Base-by-base conservation (phyloP, 1,140 invertebrate genomes). In the Oncopeltus fasciatus region DNA sequence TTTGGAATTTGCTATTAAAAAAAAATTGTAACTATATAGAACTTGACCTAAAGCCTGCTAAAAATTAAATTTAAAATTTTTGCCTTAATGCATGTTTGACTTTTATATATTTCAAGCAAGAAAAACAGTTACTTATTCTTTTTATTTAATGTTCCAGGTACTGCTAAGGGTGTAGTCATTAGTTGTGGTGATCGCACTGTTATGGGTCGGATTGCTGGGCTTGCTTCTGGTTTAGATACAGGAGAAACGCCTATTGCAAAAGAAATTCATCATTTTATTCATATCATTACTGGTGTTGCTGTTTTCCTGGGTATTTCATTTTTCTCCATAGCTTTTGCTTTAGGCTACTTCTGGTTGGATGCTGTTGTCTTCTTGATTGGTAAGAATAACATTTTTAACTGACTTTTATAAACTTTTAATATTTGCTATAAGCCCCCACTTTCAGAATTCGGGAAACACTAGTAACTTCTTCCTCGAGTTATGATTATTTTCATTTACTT, bases 261-360 rank as follows among this genome's bases (percentile, higher is more conserved):
- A 77, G 95, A 98, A 80, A 98, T 98, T 69, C 90, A 91, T 70
- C 95, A 98, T 78, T 99, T 99, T 80, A 98, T 99, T 74, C 94
- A 98, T 73, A 78, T 99, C 67, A 98, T 99, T 73, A 98, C 95
- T 64, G 92, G 92, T 66, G 94, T 98, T 4, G 96, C 96, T 70
- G 93, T 99, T 29, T 97, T 98, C 78, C 83, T 98, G 57, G 95
- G 95, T 69, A 86, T 98, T 11, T 89, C 92, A 27, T 98, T 99
- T 82, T 99, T 98, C 80, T 69, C 97, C 44, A 96, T 97, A 72
- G 93, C 95, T 65, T 93, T 98, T 75, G 90, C 95, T 70, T 81
- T 98, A 60, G 93, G 92, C 68, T 98, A 98, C 76, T 88, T 95
- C 74, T 98, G 94, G 93, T 79, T 98, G 58, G 94, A 98, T 75